A percentile compares a stretch with the other conserved stretches of the same genome.
Conservation (phyloP, 2,888 invertebrate genomes). For the Troides helena region DNA sequence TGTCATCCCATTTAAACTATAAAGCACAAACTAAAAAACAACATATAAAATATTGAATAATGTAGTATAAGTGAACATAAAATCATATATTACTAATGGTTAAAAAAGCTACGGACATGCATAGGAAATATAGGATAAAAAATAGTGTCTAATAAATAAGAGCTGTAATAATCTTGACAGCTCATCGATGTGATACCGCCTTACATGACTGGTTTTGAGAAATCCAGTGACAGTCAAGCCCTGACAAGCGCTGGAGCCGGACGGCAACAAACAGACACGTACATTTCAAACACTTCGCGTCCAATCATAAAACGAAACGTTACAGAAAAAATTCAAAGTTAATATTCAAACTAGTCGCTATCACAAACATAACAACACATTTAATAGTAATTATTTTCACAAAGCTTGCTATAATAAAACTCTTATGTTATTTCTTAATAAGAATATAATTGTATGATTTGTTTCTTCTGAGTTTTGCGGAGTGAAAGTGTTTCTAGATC, state of each 20-base stretch:
- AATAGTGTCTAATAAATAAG: constrained; percentile 36
- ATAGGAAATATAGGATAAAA: constrained; percentile 39
- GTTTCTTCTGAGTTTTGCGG: constrained; percentile 36
- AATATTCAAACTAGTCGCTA: not conserved
- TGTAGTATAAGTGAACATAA: no score
- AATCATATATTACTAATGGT: no score
- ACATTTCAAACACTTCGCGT: constrained; percentile 35
- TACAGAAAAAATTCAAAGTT: constrained; percentile 20
- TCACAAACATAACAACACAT: not conserved
- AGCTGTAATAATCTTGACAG: constrained; percentile 58
- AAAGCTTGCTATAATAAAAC: not conserved
- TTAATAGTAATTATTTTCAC: not conserved
- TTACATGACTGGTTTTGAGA: constrained; percentile 62
- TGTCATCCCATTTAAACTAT: no score
- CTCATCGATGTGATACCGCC: constrained; percentile 44
- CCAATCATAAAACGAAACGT: constrained; percentile 34
- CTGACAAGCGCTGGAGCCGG: constrained; percentile 42
- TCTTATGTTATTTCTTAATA: constrained; percentile 18
- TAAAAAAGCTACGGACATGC: constrained; percentile 47
- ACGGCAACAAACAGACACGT: constrained; percentile 43
- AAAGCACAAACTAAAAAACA: no score
- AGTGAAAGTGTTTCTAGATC: constrained; percentile 70
- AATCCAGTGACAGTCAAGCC: constrained; percentile 58
- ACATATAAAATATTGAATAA: no score
- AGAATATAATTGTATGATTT: constrained; percentile 29